A percentile compares a stretch with the other conserved stretches of the same genome.
These are phyloP conservation scores for Tinea semifulvella DNA, from an alignment of 2,888 invertebrate genomes.

Conservation along the genomic window DNA sequence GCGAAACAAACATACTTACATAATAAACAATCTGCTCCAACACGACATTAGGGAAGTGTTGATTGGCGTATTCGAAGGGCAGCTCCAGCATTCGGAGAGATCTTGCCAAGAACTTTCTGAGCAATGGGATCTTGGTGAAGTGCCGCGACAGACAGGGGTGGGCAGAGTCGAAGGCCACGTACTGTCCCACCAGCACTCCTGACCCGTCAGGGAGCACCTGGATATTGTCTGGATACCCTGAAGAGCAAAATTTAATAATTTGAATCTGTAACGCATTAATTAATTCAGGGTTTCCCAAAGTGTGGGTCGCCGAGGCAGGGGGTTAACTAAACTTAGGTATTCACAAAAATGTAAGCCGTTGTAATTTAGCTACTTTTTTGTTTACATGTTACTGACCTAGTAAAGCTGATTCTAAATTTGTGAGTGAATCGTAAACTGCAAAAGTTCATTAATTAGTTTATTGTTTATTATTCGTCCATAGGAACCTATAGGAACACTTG, in stretches of 20 bases:
- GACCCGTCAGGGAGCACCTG: slow-evolving; percentile 66
- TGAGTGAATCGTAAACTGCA: too few species aligned
- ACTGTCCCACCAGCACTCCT: slow-evolving; percentile 72
- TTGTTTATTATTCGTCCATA: too few species aligned
- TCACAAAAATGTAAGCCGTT: too few species aligned
- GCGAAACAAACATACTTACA: slow-evolving; percentile 48
- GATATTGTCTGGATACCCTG: slow-evolving; percentile 73
- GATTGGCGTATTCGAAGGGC: slow-evolving; percentile 70
- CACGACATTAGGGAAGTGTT: slow-evolving; percentile 72
- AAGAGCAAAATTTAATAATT: slow-evolving; percentile 10
- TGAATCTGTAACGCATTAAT: too few species aligned
- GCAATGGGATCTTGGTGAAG: slow-evolving; percentile 68
- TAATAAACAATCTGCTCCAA: slow-evolving; percentile 68
- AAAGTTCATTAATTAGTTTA: too few species aligned
- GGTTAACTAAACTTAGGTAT: too few species aligned
- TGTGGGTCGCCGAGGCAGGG: too few species aligned
- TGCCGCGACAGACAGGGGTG: slow-evolving; percentile 65
- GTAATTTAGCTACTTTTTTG: too few species aligned
- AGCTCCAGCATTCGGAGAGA: slow-evolving; percentile 67
- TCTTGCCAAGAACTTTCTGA: slow-evolving; percentile 73
- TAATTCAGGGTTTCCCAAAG: too few species aligned
- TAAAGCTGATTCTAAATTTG: too few species aligned
- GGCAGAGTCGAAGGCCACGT: slow-evolving; percentile 60
- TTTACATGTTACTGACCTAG: too few species aligned
- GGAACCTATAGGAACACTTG: too few species aligned